A percentile compares a stretch with the other conserved stretches of the same genome.
These are phyloP conservation scores for Trisateles emortualis DNA, from an alignment of 2,888 invertebrate species.

Conservation along the genomic window DNA sequence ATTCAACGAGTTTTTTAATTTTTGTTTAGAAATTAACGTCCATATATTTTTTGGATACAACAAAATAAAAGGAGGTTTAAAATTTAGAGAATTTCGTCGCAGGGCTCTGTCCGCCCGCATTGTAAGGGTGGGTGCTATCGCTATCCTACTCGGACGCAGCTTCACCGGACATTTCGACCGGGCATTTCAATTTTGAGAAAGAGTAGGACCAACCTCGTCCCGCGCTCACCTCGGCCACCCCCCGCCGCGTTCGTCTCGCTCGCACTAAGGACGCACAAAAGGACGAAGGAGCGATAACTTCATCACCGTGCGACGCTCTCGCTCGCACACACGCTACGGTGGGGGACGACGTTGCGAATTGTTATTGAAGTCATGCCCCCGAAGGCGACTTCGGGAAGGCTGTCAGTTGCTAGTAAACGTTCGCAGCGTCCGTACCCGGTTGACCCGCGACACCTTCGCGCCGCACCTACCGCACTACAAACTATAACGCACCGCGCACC, in stretches of 20 bases:
- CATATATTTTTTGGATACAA: conserved; percentile 45
- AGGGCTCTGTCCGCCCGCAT: conserved; percentile 83
- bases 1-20: conserved; percentile 21
- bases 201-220: conserved; percentile 82
- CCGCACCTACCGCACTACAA: conserved; percentile 66
- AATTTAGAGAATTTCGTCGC: conserved; percentile 82
- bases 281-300: conserved; percentile 88
- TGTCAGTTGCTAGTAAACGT: conserved; percentile 86
- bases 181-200: conserved; percentile 88
- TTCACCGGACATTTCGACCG: conserved; percentile 88
- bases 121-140: conserved; percentile 86
- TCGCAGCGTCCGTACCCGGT: conserved; percentile 83
- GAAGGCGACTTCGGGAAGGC: conserved; percentile 87
- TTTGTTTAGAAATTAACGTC: conserved; percentile 26
- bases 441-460: conserved; percentile 71
- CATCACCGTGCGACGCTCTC: conserved; percentile 82
- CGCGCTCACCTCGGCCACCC: conserved; percentile 65
- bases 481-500: conserved; percentile 64
- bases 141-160: conserved; percentile 86
- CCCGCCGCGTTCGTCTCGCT: conserved; percentile 72
- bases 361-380: conserved; percentile 88
- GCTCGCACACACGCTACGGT: conserved; percentile 82
- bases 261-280: conserved; percentile 86
- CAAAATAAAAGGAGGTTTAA: conserved; percentile 75
- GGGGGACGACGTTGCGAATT: conserved; percentile 87